Base-by-base conservation (phyloP, 2,113 vertebrate genomes). In the Callaeas wilsoni region DNA sequence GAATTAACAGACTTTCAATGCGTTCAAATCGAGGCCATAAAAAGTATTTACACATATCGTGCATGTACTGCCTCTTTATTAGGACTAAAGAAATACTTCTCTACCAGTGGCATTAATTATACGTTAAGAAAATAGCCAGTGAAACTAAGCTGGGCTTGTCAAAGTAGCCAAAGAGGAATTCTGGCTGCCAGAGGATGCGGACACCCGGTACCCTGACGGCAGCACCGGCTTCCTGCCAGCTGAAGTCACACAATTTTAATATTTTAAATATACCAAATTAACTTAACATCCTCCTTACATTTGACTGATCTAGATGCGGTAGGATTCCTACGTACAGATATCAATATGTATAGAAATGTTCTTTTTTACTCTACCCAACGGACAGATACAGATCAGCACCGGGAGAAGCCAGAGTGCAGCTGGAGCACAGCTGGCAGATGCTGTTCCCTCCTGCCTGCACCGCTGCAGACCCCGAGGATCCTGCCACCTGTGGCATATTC, bases 401-500 rank as follows among this genome's bases (percentile, higher is more conserved):
- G 3, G 7, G 46, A 46, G 83, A 33, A 26, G 64, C 26, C 5
- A 15, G 71, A 80, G 81, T 69, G 29, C 27, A 37, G 39, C 33
- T 16, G 44, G 52, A 59, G 37, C 44, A 89, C 52, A 44, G 33
- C 56, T 90, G 64, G 64, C 68, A 64, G 52, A 4, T 3, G 29
- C 65, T 26, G 27, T 1, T 37, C 29, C 64, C 41, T 22, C 17
- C 76, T 29, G 27, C 7, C 59, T 4, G 53, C 6, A 4, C 47
- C 30, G 19, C 69, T 23, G 57, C 81, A 27, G 7, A 21, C 10
- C 78, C 25, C 1, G 3, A 2, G 4, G 49, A 19, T 42, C 32
- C 67, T 11, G 64, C 59, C 41, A 1, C 6, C 1, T 1, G n/a
- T 39, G 42, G 67, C n/a, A 49, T 0, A 12, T 35, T 23, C 47